These are phyloP conservation scores for Drosophila lacteicornis DNA, from an alignment of 1,140 invertebrate genomes.

Conservation along the genomic window DNA sequence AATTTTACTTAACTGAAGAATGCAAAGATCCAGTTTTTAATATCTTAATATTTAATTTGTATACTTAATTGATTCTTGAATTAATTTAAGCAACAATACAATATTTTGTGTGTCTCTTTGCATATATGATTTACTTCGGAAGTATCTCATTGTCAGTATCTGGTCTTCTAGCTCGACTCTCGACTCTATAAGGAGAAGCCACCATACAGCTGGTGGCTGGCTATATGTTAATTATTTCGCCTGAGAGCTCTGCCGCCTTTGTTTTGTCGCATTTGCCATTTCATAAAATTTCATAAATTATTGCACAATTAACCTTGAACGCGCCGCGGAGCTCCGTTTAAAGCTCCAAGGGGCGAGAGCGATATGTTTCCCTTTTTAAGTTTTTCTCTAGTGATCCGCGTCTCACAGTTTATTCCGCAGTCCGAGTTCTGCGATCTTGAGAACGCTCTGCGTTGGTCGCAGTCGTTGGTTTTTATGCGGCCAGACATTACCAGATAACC, in stretches of 20 bases:
- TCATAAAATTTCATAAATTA: constrained; percentile 76
- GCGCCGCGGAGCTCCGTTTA: constrained; percentile 14
- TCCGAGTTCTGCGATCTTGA: constrained; percentile 34
- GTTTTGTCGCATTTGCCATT: constrained; percentile 63
- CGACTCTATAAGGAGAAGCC: constrained; percentile 23
- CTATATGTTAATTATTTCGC: constrained; percentile 51
- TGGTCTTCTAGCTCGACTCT: not conserved
- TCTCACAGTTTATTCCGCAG: not conserved
- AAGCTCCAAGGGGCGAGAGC: constrained; percentile 9
- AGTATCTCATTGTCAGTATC: not conserved
- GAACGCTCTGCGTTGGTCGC: constrained; percentile 42
- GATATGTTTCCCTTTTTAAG: constrained; percentile 36
- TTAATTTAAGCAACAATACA: not conserved
- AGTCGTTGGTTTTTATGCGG: constrained; percentile 19
- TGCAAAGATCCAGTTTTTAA: too few relatives aligned
- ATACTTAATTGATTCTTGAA: not conserved
- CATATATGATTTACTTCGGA: not conserved
- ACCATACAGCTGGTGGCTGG: constrained; percentile 10
- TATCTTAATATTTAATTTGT: too few relatives aligned
- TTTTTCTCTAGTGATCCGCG: constrained; percentile 23
- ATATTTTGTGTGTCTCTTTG: constrained; percentile 1
- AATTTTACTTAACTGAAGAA: too few relatives aligned
- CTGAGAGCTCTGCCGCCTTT: constrained; percentile 21
- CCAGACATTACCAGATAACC: constrained; percentile 48
- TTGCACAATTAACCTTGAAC: constrained; percentile 77